phyloP scores from a whole-genome alignment of 2,113 vertebrate species.

The Carollia perspicillata region DNA sequence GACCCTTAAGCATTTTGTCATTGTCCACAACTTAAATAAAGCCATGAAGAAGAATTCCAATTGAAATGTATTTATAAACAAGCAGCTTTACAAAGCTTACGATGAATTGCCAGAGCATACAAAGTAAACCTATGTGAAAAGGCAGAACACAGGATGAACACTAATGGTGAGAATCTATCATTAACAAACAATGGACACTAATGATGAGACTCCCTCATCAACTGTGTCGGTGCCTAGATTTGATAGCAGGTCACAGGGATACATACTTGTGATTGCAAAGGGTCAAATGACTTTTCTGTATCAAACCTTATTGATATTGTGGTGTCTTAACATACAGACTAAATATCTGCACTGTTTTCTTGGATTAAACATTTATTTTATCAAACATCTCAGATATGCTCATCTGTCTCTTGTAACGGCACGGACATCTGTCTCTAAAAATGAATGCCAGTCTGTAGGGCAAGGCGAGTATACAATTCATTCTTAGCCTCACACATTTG shows the following conservation, averaged over 20 bases:
- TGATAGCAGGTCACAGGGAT: not conserved
- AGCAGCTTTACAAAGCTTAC: not conserved
- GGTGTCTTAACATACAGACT: not conserved
- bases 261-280: not conserved
- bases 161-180: not conserved
- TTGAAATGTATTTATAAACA: not conserved
- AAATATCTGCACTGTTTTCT: not conserved
- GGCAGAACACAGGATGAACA: not conserved
- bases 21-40: not conserved
- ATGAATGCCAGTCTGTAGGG: not conserved
- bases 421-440: constrained; percentile 16
- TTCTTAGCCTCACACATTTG: not conserved
- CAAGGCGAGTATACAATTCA: not conserved
- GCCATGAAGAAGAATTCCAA: not conserved
- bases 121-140: not conserved
- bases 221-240: not conserved
- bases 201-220: not conserved
- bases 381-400: not conserved
- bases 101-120: not conserved
- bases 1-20: not conserved
- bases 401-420: constrained; percentile 7
- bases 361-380: constrained; percentile 16
- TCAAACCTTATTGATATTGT: not conserved
- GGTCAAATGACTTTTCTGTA: not conserved
- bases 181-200: not conserved